These are phyloP conservation scores for Lumbricus terrestris DNA, from an alignment of 2,888 invertebrate species.

Conservation along the genomic window DNA sequence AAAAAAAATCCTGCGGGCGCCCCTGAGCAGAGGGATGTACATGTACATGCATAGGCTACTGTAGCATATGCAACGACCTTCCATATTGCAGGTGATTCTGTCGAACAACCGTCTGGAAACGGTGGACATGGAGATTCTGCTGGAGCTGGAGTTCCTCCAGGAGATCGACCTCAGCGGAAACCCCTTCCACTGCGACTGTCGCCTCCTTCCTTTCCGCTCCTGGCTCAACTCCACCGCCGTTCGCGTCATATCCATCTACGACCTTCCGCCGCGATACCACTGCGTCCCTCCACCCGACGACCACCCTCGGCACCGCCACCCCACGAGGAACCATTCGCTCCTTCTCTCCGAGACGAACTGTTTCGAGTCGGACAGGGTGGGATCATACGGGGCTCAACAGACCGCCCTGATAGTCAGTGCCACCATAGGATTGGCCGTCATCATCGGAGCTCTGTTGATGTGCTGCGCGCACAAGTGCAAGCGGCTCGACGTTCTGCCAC, in stretches of 20 bases:
- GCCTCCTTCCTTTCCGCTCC: conserved; percentile 33
- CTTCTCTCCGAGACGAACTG: conserved; percentile 18
- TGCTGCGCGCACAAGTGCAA: conserved; percentile 33
- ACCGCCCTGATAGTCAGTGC: background rate
- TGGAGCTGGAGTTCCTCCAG: conserved; percentile 37
- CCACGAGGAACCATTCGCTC: background rate
- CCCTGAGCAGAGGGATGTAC: no score
- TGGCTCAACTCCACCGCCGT: conserved; percentile 39
- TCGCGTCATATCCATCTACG: conserved; percentile 27
- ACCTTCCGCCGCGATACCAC: conserved; percentile 28
- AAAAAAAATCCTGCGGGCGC: no score
- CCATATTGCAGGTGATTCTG: conserved; percentile 26
- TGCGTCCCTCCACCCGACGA: conserved; percentile 33
- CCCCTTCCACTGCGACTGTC: conserved; percentile 39
- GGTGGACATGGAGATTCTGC: conserved; percentile 31
- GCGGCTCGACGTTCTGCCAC: conserved; percentile 31
- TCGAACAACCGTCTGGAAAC: conserved; percentile 29
- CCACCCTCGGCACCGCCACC: background rate
- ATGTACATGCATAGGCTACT: no score
- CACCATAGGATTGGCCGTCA: background rate
- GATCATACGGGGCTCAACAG: background rate
- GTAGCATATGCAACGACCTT: background rate
- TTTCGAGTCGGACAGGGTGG: background rate
- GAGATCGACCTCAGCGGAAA: conserved; percentile 38
- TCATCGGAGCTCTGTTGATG: background rate